Base-by-base conservation (phyloP, 2,888 invertebrate species). In the Melipona bicolor region DNA sequence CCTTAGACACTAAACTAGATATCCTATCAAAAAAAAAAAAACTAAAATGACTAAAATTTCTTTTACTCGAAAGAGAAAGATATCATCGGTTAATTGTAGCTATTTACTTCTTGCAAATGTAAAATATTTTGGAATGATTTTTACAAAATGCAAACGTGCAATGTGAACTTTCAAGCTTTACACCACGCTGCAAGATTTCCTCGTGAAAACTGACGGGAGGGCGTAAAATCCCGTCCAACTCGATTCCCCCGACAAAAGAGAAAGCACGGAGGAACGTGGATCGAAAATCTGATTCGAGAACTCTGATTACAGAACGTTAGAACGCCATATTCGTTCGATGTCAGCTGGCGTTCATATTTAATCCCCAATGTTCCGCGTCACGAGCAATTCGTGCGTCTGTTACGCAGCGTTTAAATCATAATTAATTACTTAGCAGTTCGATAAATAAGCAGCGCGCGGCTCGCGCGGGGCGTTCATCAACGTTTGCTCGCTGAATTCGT, bases 341-440 rank as follows among this genome's bases (percentile, higher is more conserved):
- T 36, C 15, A 13, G 15, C 36, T n/a, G 32, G 19, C 61, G 15
- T 65, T 36, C 36, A 13, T 21, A 3, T 64, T 32, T 32, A 36
- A 64, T 64, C 13, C 21, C 13, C 21, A 32, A 32, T 36, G 5
- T 6, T 17, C 32, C n/a, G 15, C n/a, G 54, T 56, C 54, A n/a
- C 21, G 15, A 21, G 15, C 52, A 27, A 43, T 36, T 65, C 36
- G 4, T 27, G 3, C 5, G 43, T 43, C 27, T 43, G 36, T 74
- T 75, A 56, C 65, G 74, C 9, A 54, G 74, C 43, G 21, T 67
- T 65, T 43, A 67, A 52, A n/a, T 64, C 64, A 50, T 62, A 64
- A 64, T 74, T 54, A 74, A 65, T 74, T 52, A 52, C 52, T 36
- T 17, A 21, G 64, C 15, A 36, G 43, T 54, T 67, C 52, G 32